A percentile compares a stretch with the other conserved stretches of the same genome.
phyloP scores from a whole-genome alignment of 92 coral and sea anemone genomes.

The Zoanthus gigantus region DNA sequence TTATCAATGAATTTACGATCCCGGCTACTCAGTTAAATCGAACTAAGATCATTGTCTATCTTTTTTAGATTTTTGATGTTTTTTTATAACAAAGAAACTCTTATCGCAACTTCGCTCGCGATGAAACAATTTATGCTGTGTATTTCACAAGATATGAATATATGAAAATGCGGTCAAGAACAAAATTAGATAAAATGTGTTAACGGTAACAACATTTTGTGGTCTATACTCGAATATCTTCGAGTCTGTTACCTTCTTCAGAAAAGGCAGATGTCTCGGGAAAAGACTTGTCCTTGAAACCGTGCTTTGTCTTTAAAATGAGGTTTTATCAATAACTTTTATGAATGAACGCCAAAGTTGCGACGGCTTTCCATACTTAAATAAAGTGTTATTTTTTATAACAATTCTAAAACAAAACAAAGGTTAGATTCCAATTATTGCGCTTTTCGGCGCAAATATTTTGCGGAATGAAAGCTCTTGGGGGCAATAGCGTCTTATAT shows the following conservation, averaged over 20 bases:
- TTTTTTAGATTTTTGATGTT: conserved; percentile 50
- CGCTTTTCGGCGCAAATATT: conserved; percentile 20
- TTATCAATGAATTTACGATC: conserved; percentile 51
- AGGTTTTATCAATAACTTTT: background rate
- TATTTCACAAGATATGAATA: conserved; percentile 42
- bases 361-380: conserved; percentile 9
- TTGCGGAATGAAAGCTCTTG: conserved; percentile 35
- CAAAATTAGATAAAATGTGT: conserved; percentile 13
- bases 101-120: conserved; percentile 87
- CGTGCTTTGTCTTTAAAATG: background rate
- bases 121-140: conserved; percentile 73
- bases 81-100: conserved; percentile 60
- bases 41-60: conserved; percentile 56
- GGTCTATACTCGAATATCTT: background rate
- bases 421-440: conserved; percentile 20
- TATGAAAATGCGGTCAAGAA: conserved; percentile 25
- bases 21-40: conserved; percentile 53
- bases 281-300: background rate
- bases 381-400: conserved; percentile 22
- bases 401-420: conserved; percentile 16
- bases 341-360: background rate
- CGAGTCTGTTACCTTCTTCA: conserved; percentile 1
- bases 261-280: background rate
- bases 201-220: background rate
- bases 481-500: conserved; percentile 35